Evolutionary conservation across 2,888 invertebrate genomes (phyloP), one percentile per base, ranked within the genome.

Genomic region (Creontiades dilutus): DNA sequence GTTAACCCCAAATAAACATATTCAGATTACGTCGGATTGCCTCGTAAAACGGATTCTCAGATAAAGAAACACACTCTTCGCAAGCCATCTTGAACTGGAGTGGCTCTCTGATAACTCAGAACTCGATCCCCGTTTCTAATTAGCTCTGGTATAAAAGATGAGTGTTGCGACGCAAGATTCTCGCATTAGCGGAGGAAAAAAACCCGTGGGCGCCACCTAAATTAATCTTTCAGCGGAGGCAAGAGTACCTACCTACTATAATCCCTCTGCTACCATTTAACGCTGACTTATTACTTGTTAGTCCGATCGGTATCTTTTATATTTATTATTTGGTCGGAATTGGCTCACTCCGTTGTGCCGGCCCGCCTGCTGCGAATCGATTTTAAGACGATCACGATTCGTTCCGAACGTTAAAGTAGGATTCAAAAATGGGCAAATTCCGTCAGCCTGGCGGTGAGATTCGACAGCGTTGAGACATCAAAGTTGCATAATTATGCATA

Each of bases 151-250:
- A 68, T 68, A 19, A 68, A 68, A 68, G 68, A 68, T 68, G 68
- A 68, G 68, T 68, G 68, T 68, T 68, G 23, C 68, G 68, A 68
- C 68, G n/a, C 23, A 23, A 68, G 68, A 68, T 19, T 68, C 68
- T 23, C 68, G 68, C 68, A 68, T 68, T 68, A 68, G 27, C 68
- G 68, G 68, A n/a, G 27, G 27, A 68, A 68, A 68, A 68, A 23
- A 68, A 68, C 12, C 61, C 68, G 68, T 68, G 27, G 68, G 68
- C 68, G 68, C 68, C 68, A 68, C 19, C 68, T 23, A 68, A 68
- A 68, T 68, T 68, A 68, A 68, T 68, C 23, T 68, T 68, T 68
- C 68, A 68, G 23, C 68, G 68, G 68, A 23, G 68, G 68, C 23
- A 12, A 19, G 68, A 23, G 68, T 68, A 68, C 52, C 16, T 52